Evolutionary conservation across 1,140 invertebrate species (phyloP).

Genomic region (Drosophila fuyamai): DNA sequence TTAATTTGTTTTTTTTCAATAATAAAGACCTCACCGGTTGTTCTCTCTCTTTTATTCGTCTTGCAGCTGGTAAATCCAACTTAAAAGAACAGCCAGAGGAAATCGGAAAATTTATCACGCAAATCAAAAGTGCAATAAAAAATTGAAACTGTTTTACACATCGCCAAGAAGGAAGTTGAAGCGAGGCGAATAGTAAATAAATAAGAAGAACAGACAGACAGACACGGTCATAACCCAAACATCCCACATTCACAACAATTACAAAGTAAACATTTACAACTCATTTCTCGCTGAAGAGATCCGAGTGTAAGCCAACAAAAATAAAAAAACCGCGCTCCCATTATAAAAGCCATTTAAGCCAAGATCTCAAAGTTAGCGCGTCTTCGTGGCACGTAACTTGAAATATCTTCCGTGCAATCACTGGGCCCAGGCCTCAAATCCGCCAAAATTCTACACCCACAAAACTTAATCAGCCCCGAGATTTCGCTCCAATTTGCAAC

Average conservation of each 20-base stretch:
- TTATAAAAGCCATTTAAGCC: conserved; percentile 25
- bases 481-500: conserved; percentile 75
- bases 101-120: conserved; percentile 64
- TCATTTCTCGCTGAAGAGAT: conserved; percentile 29
- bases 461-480: conserved; percentile 74
- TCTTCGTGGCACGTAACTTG: conserved; percentile 31
- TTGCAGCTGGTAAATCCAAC: conserved; percentile 68
- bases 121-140: conserved; percentile 77
- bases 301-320: conserved; percentile 10
- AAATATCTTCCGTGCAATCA: conserved; percentile 43
- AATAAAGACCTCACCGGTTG: conserved; percentile 24
- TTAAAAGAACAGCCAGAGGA: conserved; percentile 44
- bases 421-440: conserved; percentile 66
- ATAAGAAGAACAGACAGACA: conserved; percentile 35
- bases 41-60: conserved; percentile 40
- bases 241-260: conserved; percentile 35
- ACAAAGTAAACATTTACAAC: conserved; percentile 46
- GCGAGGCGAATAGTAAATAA: conserved; percentile 46
- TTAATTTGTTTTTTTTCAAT: conserved; percentile 16
- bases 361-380: conserved; percentile 35
- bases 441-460: conserved; percentile 83
- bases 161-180: conserved; percentile 33
- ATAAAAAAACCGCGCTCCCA: conserved; percentile 51
- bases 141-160: conserved; percentile 63
- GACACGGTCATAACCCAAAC: conserved; percentile 29